Evolutionary conservation across 2,888 invertebrate genomes (phyloP).

Genomic region (Vesta saturnalis): DNA sequence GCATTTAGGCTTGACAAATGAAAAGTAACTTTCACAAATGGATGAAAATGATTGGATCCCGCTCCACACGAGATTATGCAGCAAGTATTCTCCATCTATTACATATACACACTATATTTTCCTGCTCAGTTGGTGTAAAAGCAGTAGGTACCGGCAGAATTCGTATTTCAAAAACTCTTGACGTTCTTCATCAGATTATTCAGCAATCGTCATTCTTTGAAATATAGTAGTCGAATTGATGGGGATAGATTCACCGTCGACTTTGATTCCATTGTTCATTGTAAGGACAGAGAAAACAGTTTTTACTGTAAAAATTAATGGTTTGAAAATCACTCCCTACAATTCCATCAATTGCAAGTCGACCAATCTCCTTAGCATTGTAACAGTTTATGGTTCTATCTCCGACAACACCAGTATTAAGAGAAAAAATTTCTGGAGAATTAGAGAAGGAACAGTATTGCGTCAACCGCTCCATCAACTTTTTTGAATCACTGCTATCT

Average conservation of each 20-base stretch:
- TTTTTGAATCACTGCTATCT: no score
- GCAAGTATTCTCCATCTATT: no score
- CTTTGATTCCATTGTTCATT: background rate
- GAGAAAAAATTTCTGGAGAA: background rate
- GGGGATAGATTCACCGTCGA: background rate
- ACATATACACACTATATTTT: background rate
- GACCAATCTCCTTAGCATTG: background rate
- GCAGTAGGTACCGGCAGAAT: background rate
- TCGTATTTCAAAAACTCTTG: background rate
- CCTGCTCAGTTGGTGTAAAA: background rate
- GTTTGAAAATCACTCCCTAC: background rate
- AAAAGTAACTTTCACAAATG: background rate
- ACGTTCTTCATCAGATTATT: background rate
- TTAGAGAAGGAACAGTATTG: background rate
- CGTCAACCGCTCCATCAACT: no score
- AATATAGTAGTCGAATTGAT: background rate
- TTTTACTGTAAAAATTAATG: background rate
- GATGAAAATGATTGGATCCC: no score
- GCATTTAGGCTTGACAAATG: background rate
- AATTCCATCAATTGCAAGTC: no score
- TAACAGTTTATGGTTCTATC: background rate
- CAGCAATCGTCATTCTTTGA: background rate
- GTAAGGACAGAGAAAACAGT: background rate
- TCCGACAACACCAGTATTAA: background rate
- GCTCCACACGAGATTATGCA: background rate